Conservation (phyloP, 2,888 invertebrate genomes). For the Minunthozetes semirufus region DNA sequence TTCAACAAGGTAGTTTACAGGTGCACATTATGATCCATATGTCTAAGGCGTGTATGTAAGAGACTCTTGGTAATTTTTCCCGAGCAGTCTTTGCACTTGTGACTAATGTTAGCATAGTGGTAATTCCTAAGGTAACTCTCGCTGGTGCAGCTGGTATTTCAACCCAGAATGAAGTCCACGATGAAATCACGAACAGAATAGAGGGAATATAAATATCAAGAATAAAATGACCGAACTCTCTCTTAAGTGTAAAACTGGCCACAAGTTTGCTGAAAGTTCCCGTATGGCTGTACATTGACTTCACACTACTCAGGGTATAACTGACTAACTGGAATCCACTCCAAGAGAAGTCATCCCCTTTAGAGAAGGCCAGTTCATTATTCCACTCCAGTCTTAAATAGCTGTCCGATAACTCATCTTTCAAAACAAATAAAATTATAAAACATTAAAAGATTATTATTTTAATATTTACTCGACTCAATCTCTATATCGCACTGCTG, state of each 20-base stretch:
- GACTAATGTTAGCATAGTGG: slow-evolving; percentile 42
- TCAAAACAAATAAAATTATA: no score
- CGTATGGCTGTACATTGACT: slow-evolving; percentile 24
- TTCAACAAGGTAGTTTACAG: slow-evolving; percentile 37
- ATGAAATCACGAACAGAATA: slow-evolving; percentile 41
- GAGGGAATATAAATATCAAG: slow-evolving; percentile 42
- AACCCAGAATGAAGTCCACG: slow-evolving; percentile 43
- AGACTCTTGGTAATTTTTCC: slow-evolving; percentile 42
- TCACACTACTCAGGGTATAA: neutral
- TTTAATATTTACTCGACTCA: slow-evolving; percentile 65
- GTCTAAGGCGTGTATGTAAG: slow-evolving; percentile 42
- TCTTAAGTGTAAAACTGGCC: slow-evolving; percentile 39
- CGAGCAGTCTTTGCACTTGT: slow-evolving; percentile 42
- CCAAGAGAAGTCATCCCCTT: slow-evolving; percentile 12
- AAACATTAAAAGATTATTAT: neutral
- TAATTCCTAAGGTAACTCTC: slow-evolving; percentile 41
- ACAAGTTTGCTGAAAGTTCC: slow-evolving; percentile 40
- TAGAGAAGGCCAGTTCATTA: neutral
- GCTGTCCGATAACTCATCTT: slow-evolving; percentile 29
- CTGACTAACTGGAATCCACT: slow-evolving; percentile 24
- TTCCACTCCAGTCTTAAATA: slow-evolving; percentile 19
- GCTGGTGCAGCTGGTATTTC: slow-evolving; percentile 43
- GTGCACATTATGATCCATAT: slow-evolving; percentile 43
- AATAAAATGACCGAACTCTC: slow-evolving; percentile 42
- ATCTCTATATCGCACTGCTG: slow-evolving; percentile 71